These are phyloP conservation scores for Oceanodroma tethys DNA, from an alignment of 2,113 vertebrate genomes.

Conservation along the genomic window DNA sequence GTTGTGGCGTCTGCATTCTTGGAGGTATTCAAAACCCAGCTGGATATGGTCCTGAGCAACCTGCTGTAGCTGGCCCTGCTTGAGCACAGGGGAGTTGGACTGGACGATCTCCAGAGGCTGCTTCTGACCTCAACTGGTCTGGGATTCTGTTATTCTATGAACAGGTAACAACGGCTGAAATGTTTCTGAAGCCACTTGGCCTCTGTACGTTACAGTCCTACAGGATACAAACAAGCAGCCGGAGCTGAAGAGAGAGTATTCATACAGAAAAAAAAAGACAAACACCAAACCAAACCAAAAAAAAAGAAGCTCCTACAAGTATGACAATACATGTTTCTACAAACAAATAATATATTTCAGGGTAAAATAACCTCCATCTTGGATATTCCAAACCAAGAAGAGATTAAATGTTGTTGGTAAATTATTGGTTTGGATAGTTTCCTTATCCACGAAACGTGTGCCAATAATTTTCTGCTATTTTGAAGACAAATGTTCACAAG, in stretches of 20 bases:
- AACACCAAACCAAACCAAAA: neutral
- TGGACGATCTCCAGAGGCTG: neutral
- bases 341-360: neutral
- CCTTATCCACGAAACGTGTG: neutral
- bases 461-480: neutral
- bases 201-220: neutral
- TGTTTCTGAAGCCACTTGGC: neutral
- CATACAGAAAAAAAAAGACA: neutral
- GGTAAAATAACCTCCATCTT: neutral
- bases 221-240: neutral
- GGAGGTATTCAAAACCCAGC: neutral
- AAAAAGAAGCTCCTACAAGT: neutral
- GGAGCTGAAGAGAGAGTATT: neutral
- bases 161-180: neutral
- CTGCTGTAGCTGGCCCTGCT: neutral
- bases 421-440: neutral
- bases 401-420: neutral
- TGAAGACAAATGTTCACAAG: neutral
- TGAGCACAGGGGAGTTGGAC: neutral
- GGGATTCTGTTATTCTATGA: neutral
- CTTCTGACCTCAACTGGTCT: fast-evolving
- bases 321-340: neutral
- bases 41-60: neutral
- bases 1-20: neutral
- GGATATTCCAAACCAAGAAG: neutral